Evolutionary conservation across 1,140 invertebrate species (phyloP), one percentile per base, ranked within the genome.

Genomic region (Steinernema feltiae): DNA sequence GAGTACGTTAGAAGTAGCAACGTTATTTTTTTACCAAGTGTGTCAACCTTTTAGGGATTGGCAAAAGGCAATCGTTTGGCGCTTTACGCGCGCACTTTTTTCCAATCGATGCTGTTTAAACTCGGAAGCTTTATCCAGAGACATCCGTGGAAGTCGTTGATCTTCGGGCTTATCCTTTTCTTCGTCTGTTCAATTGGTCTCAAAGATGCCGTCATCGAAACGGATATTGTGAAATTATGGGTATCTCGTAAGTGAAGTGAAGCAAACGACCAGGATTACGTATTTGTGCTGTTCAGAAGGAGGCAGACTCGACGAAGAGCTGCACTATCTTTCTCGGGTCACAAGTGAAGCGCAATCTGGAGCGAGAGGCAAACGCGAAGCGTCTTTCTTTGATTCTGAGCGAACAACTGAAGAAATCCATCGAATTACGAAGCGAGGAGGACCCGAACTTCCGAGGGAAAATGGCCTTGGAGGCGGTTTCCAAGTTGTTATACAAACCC

Each of bases 401-500:
- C 53, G 53, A 7, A 63, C 53, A 27, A n/a, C 24, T 7, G 24
- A 63, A 12, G 53, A 63, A 63, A 27, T 27, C 24, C 53, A 63
- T 21, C 7, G 12, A 21, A 63, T 63, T 15, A 76, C 30, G 27
- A 70, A 32, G 53, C 69, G 7, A 30, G 48, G n/a, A 46, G 53
- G 12, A 30, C 80, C 80, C 24, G 84, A 85, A 78, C 71, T 85
- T n/a, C 83, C 83, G 0, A 70, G 79, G 30, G 85, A 83, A 63
- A 84, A 84, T 74, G 84, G 83, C 27, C 71, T 85, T 30, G 83
- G 85, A 0, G 85, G 84, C 24, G 84, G 85, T 27, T 85, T 75
- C 27, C 73, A 85, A 84, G 84, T 85, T 24, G 72, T 85, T 1
- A 85, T 85, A 63, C 84, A 85, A 80, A 85, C 84, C 1, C 85